A percentile compares a stretch with the other conserved stretches of the same genome.
Evolutionary conservation across 1,140 invertebrate species (phyloP).

Genomic region (Melipona quadrifasciata): DNA sequence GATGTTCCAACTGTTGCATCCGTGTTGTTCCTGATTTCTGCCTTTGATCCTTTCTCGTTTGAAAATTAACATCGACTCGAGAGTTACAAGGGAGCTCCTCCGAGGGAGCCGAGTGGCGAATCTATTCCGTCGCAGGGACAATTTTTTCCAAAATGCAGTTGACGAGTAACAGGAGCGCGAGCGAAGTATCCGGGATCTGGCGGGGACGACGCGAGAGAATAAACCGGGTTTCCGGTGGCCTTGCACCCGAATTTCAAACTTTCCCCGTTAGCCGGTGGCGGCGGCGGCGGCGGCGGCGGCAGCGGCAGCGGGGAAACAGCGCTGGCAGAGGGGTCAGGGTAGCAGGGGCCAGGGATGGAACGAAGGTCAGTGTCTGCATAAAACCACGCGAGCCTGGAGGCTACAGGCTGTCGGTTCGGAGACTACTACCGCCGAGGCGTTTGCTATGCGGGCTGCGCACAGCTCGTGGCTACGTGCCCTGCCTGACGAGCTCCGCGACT

Average conservation of each 20-base stretch:
- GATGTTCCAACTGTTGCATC: no score
- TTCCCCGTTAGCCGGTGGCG: conserved; percentile 75
- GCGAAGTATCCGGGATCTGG: conserved; percentile 22
- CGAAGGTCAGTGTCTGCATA: conserved; percentile 83
- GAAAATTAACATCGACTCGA: no score
- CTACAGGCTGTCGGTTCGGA: conserved; percentile 76
- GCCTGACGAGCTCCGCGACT: conserved; percentile 78
- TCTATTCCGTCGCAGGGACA: no score
- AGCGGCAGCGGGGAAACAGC: conserved; percentile 46
- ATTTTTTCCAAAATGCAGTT: no score
- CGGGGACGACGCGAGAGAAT: conserved; percentile 48
- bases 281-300: conserved; percentile 57
- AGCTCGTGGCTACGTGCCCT: conserved; percentile 78
- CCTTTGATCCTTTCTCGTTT: no score
- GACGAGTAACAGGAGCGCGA: no score
- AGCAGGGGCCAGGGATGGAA: conserved; percentile 65
- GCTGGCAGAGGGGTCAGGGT: conserved; percentile 37
- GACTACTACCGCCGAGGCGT: conserved; percentile 69
- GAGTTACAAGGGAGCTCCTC: no score
- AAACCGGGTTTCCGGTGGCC: conserved; percentile 75
- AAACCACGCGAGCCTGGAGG: conserved; percentile 78
- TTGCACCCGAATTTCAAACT: conserved; percentile 81
- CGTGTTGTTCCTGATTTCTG: no score
- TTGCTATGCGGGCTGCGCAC: conserved; percentile 81
- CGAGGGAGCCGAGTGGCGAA: no score